Conservation (phyloP, 2,888 invertebrate species). For the Magallana nippona region DNA sequence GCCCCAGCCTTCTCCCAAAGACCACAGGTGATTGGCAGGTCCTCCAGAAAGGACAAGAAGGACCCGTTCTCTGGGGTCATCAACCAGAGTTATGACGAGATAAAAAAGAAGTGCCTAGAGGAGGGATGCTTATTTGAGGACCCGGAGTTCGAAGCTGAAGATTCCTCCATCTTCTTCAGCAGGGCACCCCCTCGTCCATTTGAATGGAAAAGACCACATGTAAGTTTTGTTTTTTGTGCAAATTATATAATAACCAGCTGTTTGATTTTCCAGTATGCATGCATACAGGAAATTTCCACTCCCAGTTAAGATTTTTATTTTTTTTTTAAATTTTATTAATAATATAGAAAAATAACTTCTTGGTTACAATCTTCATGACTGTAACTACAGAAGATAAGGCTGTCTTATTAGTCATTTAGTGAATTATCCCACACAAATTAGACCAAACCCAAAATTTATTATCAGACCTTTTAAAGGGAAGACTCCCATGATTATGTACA, state of each 20-base stretch:
- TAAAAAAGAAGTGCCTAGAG: constrained; percentile 87
- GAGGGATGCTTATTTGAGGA: constrained; percentile 92
- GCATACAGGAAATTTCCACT: no score
- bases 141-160: constrained; percentile 91
- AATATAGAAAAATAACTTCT: no score
- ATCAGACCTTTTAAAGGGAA: not conserved
- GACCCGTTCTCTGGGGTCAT: constrained; percentile 67
- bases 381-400: no score
- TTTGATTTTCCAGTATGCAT: no score
- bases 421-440: not conserved
- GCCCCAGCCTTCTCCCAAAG: constrained; percentile 49
- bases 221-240: constrained; percentile 62
- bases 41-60: constrained; percentile 60
- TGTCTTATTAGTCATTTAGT: no score
- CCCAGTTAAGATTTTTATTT: no score
- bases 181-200: constrained; percentile 90
- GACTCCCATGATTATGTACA: not conserved
- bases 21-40: constrained; percentile 56
- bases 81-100: constrained; percentile 94
- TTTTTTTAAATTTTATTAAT: no score
- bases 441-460: not conserved
- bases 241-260: no score
- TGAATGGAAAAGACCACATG: constrained; percentile 93
- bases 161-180: constrained; percentile 92
- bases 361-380: no score